Base-by-base conservation (phyloP, 2,888 invertebrate species). In the Myathropa florea region DNA sequence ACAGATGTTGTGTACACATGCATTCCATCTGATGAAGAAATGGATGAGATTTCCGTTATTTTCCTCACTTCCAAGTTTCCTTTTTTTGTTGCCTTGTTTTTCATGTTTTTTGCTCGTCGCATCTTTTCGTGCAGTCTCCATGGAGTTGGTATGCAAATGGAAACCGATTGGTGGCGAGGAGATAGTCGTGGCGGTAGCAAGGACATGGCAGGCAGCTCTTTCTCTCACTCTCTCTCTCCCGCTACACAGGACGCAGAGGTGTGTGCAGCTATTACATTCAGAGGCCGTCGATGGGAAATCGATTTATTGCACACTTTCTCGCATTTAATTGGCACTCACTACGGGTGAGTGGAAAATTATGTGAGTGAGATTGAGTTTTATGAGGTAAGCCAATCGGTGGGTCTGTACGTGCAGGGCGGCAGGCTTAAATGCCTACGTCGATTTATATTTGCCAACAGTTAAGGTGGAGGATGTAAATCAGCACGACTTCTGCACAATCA, bases 341-440 rank as follows among this genome's bases (percentile, higher is more conserved):
- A 79, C 86, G 86, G 86, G 83, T 86, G 86, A 86, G 86, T 86
- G 86, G 65, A 86, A 83, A 86, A 83, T 86, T 86, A 86, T 86
- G 86, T 83, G 86, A 86, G 83, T 83, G 83, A 83, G 86, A 83
- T 86, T 86, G 86, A 86, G 86, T 86, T 86, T 86, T 86, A 86
- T 75, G 86, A 83, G 78, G 78, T 83, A 83, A 86, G 86, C 71
- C 86, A 76, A 81, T 72, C 76, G 61, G 60, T 36, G 24, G 70
- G 73, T 53, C 53, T 76, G 7, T 64, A 55, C n/a, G 18, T 53
- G 3, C 53, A n/a, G 33, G 60, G 77, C 65, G 18, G 72, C 64
- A 59, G 82, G 46, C 80, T 84, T 84, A 84, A 84, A 80, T 83
- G 86, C 78, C 78, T 83, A 79, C 30, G 71, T 76, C 70, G 73